Evolutionary conservation across 1,140 invertebrate genomes (phyloP), one percentile per base, ranked within the genome.

Genomic region (Dolichoris vasculosae): DNA sequence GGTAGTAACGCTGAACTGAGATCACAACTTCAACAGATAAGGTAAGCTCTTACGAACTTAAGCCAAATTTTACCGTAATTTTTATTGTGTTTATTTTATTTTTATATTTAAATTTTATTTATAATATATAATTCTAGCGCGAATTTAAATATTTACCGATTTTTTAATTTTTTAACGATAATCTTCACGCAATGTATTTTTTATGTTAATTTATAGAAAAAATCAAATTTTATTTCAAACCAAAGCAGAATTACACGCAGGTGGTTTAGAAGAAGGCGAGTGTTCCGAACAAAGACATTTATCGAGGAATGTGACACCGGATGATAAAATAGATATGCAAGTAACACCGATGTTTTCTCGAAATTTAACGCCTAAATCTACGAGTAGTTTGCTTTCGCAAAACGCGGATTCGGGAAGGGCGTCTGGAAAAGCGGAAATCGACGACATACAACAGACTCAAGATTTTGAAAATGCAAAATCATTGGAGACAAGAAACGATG

Each of bases 1-100:
- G 95, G 95, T 8, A 94, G 93, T 46, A 95, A 95, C 90, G 88
- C 92, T 4, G 94, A 94, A 87, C 89, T 96, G 9, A 88, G 95
- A 82, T 93, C 94, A 73, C 94, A 95, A 85, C 86, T 95, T 40
- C 91, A 93, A 67, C 87, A 90, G 64, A 82, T 93, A 32, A 92
- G 94, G 94, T 94, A 91, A 55, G 79, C 1, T 67, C 0, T 67
- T 4, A 17, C 17, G n/a, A n/a, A n/a, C n/a, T n/a, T n/a, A n/a
- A n/a, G n/a, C n/a, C n/a, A n/a, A n/a, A n/a, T n/a, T n/a, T n/a
- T n/a, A n/a, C n/a, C n/a, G n/a, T n/a, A n/a, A n/a, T n/a, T n/a
- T n/a, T n/a, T n/a, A n/a, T n/a, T n/a, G n/a, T n/a, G n/a, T n/a
- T n/a, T n/a, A n/a, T n/a, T n/a, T n/a, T n/a, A n/a, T n/a, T n/a